Percentiles rank a stretch among this genome's conserved stretches.
These are phyloP conservation scores for Salmo trutta DNA, from an alignment of 2,797 vertebrate genomes.

Conservation along the genomic window DNA sequence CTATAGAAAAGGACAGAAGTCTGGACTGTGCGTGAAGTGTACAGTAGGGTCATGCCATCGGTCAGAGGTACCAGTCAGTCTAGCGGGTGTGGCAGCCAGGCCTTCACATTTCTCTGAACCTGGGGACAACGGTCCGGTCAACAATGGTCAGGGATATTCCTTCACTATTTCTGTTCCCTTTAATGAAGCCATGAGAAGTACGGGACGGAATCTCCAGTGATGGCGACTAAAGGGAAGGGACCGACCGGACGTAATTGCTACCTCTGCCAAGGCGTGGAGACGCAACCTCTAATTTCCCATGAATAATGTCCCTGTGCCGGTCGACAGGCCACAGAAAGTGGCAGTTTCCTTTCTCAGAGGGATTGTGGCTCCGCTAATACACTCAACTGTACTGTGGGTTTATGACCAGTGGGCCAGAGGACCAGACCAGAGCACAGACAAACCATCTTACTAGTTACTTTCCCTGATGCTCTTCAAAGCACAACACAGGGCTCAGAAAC, in stretches of 20 bases:
- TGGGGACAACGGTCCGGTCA: constrained; percentile 33
- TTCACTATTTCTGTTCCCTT: constrained; percentile 52
- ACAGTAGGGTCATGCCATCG: constrained; percentile 42
- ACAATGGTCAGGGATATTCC: constrained; percentile 49
- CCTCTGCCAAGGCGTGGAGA: constrained; percentile 58
- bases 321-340: constrained; percentile 63
- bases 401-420: constrained; percentile 57
- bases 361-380: constrained; percentile 70
- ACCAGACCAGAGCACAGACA: constrained; percentile 34
- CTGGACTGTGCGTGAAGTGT: constrained; percentile 32
- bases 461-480: constrained; percentile 1
- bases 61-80: constrained; percentile 36
- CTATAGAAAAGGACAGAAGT: constrained; percentile 35
- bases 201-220: constrained; percentile 48
- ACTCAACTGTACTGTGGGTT: constrained; percentile 59
- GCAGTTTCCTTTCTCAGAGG: constrained; percentile 72
- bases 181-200: constrained; percentile 46
- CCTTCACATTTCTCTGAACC: constrained; percentile 40
- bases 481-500: neutral
- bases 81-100: constrained; percentile 44
- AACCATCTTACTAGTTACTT: constrained; percentile 43
- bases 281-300: constrained; percentile 74
- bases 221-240: constrained; percentile 54
- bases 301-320: constrained; percentile 70
- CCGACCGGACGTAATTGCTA: constrained; percentile 66